phyloP scores from a whole-genome alignment of 2,797 vertebrate genomes.

The Anas capensis region DNA sequence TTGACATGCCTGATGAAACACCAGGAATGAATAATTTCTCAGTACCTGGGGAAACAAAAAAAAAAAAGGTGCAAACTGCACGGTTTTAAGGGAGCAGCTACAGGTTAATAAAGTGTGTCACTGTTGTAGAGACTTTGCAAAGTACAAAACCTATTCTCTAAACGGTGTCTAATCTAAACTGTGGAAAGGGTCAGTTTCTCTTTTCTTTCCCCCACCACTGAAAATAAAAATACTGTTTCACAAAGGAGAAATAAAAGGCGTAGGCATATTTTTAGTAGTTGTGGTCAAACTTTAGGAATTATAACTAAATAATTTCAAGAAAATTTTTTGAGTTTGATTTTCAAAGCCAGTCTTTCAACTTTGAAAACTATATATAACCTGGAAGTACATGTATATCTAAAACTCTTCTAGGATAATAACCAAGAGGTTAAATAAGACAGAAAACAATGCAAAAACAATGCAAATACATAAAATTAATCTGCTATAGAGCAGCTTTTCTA shows the following conservation, averaged over 20 bases:
- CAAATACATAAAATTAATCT: background rate
- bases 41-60: conserved; percentile 2
- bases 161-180: background rate
- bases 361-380: background rate
- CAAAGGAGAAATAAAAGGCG: background rate
- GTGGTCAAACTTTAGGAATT: background rate
- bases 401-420: background rate
- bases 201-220: background rate
- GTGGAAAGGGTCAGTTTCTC: background rate
- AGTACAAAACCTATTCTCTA: background rate
- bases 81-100: conserved; percentile 28
- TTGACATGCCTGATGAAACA: conserved; percentile 59
- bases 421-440: background rate
- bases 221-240: background rate
- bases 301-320: background rate
- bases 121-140: background rate
- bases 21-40: conserved; percentile 54
- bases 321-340: background rate
- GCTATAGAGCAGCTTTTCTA: background rate
- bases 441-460: background rate
- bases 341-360: background rate
- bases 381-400: background rate
- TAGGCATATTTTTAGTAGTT: background rate
- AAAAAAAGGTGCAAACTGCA: background rate
- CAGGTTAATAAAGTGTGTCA: background rate